Percentiles rank a stretch among this genome's conserved stretches.
These are phyloP conservation scores for Gobio occitaniae DNA, from an alignment of 2,797 vertebrate species.

Conservation along the genomic window DNA sequence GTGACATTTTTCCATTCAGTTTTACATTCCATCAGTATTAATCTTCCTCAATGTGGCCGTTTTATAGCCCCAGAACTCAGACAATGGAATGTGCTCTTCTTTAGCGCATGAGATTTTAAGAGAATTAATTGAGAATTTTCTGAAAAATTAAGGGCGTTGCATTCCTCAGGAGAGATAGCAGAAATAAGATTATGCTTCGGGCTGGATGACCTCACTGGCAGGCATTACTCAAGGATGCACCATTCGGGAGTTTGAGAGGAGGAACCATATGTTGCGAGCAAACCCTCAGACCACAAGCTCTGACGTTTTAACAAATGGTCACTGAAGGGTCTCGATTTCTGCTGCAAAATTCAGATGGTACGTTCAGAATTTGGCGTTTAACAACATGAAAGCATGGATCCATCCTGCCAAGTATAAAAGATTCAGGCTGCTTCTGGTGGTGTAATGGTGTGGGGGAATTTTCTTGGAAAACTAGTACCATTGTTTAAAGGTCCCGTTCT, in stretches of 20 bases:
- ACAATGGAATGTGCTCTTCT: conserved; percentile 67
- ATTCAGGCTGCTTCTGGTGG: neutral
- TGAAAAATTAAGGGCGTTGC: conserved; percentile 74
- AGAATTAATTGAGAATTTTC: conserved; percentile 79
- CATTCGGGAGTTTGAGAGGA: conserved; percentile 6
- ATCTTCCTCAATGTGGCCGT: conserved; percentile 50
- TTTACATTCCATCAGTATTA: conserved; percentile 52
- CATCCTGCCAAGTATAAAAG: conserved; percentile 41
- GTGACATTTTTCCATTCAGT: conserved; percentile 42
- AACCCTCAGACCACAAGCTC: conserved; percentile 25
- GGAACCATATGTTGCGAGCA: neutral
- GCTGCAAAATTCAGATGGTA: conserved; percentile 47
- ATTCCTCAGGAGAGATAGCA: conserved; percentile 77
- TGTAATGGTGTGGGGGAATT: neutral
- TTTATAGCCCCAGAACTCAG: conserved; percentile 66
- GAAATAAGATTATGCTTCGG: conserved; percentile 71
- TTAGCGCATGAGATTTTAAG: conserved; percentile 72
- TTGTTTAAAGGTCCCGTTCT: no score
- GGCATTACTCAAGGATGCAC: conserved; percentile 62
- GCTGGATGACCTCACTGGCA: conserved; percentile 68
- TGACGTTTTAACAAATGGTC: conserved; percentile 38
- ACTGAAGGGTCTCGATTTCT: conserved; percentile 21
- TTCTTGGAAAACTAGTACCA: neutral
- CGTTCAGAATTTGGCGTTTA: conserved; percentile 55
- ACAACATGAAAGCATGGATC: conserved; percentile 54